Evolutionary conservation across 1,140 invertebrate species (phyloP), one percentile per base, ranked within the genome.

Genomic region (Monomorium pharaonis): DNA sequence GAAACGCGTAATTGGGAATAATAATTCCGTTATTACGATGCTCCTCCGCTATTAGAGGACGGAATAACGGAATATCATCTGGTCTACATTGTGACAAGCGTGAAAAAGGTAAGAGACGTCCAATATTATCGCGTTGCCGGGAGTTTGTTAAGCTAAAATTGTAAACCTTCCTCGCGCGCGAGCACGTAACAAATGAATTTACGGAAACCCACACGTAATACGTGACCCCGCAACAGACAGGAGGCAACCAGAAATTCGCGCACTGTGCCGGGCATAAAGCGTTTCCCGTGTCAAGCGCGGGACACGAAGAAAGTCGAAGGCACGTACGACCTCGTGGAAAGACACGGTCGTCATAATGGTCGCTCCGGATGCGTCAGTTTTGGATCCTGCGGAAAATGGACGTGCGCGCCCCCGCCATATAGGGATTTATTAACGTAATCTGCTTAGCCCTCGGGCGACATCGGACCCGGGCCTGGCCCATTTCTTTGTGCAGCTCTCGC

Each of bases 371-470:
- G 84, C 86, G 76, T 60, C 78, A 89, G 83, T 80, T 85, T 84
- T 75, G 81, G 86, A 91, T 91, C 74, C 85, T 58, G 72, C 60
- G 30, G 60, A 75, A 74, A 85, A 91, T 88, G 86, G 81, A 89
- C 85, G 88, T 72, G 86, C 85, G 44, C 69, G 77, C 88, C 69
- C n/a, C n/a, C n/a, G n/a, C n/a, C n/a, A n/a, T n/a, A 78, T 77
- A 77, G 84, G 88, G 91, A 92, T 91, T 91, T 92, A 91, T 92
- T 91, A 92, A 86, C 84, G 88, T 92, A 92, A 92, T 92, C 91
- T 92, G 70, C 89, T 92, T 90, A 91, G 88, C 86, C 86, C 72
- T 63, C 62, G 0, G 65, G 81, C 84, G 81, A 72, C 84, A 76
- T 62, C 84, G 70, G 72, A 70, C 83, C 84, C 63, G 37, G 65